Base-by-base conservation (phyloP, 1,140 invertebrate species). In the Sinella curviseta region DNA sequence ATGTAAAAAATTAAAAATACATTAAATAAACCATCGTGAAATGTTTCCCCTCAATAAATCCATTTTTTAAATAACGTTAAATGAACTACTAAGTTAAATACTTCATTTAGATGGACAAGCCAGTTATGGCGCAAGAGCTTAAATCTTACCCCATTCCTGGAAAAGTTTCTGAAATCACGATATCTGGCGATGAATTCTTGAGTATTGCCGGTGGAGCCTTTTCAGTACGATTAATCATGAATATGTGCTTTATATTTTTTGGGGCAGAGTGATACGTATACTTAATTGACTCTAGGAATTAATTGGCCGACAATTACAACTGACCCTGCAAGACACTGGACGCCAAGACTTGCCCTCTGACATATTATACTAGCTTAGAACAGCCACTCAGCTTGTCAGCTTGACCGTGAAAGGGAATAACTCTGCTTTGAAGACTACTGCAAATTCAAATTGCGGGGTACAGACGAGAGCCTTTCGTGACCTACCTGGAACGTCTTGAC, bases 351-450 rank as follows among this genome's bases (percentile, higher is more conserved):
- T 81, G 8, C 33, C 80, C 1, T 30, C 30, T n/a, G 54, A 35
- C 17, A 31, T 79, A 57, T 33, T 78, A 14, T 54, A 78, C 1
- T 12, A 77, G 14, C n/a, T 81, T 17, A 77, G 80, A 35, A 4
- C 3, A 1, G 77, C 54, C 14, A 77, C 77, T 17, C 34, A 77
- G 20, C n/a, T 81, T n/a, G n/a, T n/a, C 1, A 24, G 39, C n/a
- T 33, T 81, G 30, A 12, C 24, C 16, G 77, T 81, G 30, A 17
- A 16, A 36, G 80, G 80, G 17, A 77, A 81, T 30, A 81, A 81
- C 73, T 73, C 57, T 20, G 74, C 30, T 14, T 30, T 81, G 26
- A 77, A 36, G 12, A 55, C 60, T 3, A 79, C 79, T 67, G 54
- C 33, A 12, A 81, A 81, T 35, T 77, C 80, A 8, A 81, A 31